These are phyloP conservation scores for Diogma glabrata DNA, from an alignment of 2,888 invertebrate species.

Conservation along the genomic window DNA sequence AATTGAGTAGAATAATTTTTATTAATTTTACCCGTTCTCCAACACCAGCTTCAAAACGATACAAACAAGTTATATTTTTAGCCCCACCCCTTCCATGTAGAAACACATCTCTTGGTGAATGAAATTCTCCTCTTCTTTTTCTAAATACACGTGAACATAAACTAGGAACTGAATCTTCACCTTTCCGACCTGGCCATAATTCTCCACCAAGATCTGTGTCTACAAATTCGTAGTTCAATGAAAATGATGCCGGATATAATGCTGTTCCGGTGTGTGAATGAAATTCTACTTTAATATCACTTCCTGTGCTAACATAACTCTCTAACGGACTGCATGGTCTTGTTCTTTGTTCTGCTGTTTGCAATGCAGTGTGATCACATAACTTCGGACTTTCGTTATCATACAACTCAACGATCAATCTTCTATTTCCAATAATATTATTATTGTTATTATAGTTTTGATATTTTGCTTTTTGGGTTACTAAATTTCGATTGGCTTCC, in stretches of 20 bases:
- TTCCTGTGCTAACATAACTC: conserved; percentile 56
- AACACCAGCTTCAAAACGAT: conserved; percentile 57
- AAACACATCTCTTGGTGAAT: conserved; percentile 61
- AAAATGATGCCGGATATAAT: conserved; percentile 62
- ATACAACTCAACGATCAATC: conserved; percentile 56
- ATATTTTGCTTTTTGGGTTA: not conserved
- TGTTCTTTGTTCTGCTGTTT: conserved; percentile 36
- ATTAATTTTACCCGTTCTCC: conserved; percentile 44
- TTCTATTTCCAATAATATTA: conserved; percentile 27
- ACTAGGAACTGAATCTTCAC: conserved; percentile 36
- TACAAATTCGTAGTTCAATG: conserved; percentile 69
- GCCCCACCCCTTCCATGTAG: conserved; percentile 77
- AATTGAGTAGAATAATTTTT: not conserved
- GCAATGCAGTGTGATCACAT: conserved; percentile 66
- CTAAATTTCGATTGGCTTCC: not conserved
- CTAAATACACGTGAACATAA: conserved; percentile 52
- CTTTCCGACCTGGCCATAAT: conserved; percentile 41
- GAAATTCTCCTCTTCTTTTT: conserved; percentile 50
- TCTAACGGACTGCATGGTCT: conserved; percentile 69
- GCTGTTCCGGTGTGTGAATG: conserved; percentile 61
- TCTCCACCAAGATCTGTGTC: conserved; percentile 67
- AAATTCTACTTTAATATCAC: conserved; percentile 43
- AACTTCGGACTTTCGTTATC: conserved; percentile 64
- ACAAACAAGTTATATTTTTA: conserved; percentile 61
- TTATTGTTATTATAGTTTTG: not conserved